Base-by-base conservation (phyloP, 2,888 invertebrate species). In the Acanthopleura granulata region DNA sequence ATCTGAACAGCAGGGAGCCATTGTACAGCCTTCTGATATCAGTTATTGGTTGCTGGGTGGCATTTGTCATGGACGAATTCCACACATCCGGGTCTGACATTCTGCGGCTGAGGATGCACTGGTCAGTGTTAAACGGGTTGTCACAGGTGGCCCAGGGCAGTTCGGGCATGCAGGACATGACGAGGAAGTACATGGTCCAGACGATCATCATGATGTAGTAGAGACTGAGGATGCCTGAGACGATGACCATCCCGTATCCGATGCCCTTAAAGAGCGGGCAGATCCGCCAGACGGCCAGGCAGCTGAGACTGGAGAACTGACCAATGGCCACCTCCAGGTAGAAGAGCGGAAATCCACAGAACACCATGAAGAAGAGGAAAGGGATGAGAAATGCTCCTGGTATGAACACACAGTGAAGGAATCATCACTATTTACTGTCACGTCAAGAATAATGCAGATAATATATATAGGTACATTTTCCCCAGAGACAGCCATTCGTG, bases 361-460 rank as follows among this genome's bases (percentile, higher is more conserved):
- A 86, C 25, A 93, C 83, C 72, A 93, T 89, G 76, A 92, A 93
- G 74, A 93, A 91, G 76, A 92, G 91, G 84, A 93, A 93, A 27
- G 93, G 93, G 72, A 93, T 91, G 80, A 93, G 90, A 82, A 93
- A 93, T 82, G 95, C 95, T 72, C 95, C 94, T 90, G 81, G 50
- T 83, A 80, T 0, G 74, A 22, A 72, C 66, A 27, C 1, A 73
- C 22, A 73, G 9, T 15, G 25, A 1, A 0, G 62, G 69, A 69
- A 69, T 69, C 6, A 57, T n/a, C n/a, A n/a, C n/a, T n/a, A n/a
- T n/a, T n/a, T n/a, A n/a, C n/a, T n/a, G n/a, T n/a, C n/a, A n/a
- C n/a, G n/a, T n/a, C n/a, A n/a, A n/a, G n/a, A n/a, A n/a, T n/a
- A n/a, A n/a, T n/a, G n/a, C n/a, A n/a, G n/a, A n/a, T n/a, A n/a